Evolutionary conservation across 2,888 invertebrate species (phyloP).

Genomic region (Zygogramma bicolorata): DNA sequence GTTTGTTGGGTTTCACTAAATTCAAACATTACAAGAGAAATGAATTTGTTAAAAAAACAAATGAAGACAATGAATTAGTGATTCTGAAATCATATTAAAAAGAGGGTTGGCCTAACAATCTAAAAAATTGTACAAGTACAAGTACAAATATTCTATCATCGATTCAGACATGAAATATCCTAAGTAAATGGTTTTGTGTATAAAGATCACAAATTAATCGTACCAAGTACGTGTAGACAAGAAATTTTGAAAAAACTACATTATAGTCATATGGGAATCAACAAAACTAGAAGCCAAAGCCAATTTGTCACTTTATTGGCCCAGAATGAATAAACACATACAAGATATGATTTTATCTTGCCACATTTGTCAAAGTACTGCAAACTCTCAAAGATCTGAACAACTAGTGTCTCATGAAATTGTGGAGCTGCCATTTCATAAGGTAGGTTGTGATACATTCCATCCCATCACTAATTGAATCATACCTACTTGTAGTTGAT

Average conservation of each 20-base stretch:
- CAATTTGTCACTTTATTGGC: conserved; percentile 28
- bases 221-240: conserved; percentile 27
- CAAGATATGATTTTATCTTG: conserved; percentile 29
- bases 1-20: neutral
- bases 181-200: conserved; percentile 25
- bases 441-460: conserved; percentile 31
- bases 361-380: conserved; percentile 20
- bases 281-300: conserved; percentile 28
- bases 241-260: conserved; percentile 33
- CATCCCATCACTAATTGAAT: too few species aligned
- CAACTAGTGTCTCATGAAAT: conserved; percentile 32
- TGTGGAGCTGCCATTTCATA: conserved; percentile 15
- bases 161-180: conserved; percentile 26
- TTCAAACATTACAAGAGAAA: neutral
- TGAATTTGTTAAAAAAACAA: neutral
- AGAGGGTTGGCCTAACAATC: neutral
- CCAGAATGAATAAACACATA: too few species aligned
- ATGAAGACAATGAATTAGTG: too few species aligned
- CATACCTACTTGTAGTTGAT: too few species aligned
- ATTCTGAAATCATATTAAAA: neutral
- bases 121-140: neutral
- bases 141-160: neutral
- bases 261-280: conserved; percentile 30
- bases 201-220: conserved; percentile 25
- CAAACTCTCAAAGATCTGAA: conserved; percentile 24